A percentile compares a stretch with the other conserved stretches of the same genome.
Evolutionary conservation across 2,888 invertebrate species (phyloP).

Genomic region (Globia sparganii): DNA sequence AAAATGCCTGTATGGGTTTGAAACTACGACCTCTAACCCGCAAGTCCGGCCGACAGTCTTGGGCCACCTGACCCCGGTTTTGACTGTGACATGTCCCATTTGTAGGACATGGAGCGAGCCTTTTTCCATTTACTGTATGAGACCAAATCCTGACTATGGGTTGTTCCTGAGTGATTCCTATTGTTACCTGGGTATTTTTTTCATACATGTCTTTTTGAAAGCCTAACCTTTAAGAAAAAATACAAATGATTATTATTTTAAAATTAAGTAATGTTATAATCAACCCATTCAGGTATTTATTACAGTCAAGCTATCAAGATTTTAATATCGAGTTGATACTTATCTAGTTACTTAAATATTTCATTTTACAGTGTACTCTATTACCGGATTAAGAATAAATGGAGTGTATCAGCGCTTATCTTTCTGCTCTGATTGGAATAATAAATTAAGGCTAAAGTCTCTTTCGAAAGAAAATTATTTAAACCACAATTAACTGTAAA

Average conservation of each 20-base stretch:
- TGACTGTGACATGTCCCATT: not conserved
- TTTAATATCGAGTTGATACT: not conserved
- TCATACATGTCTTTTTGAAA: not conserved
- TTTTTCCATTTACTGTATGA: no score
- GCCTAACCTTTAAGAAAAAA: not conserved
- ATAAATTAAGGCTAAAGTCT: slow-evolving; percentile 34
- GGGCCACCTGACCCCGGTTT: no score
- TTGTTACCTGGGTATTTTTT: not conserved
- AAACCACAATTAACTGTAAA: not conserved
- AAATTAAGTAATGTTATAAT: not conserved
- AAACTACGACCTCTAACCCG: no score
- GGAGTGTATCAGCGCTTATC: slow-evolving; percentile 47
- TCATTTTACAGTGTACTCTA: slow-evolving; percentile 16
- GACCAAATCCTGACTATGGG: not conserved
- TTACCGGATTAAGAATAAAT: slow-evolving; percentile 33
- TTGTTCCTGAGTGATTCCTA: not conserved
- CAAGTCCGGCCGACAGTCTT: no score
- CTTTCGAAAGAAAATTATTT: slow-evolving; percentile 40
- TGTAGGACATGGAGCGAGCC: no score
- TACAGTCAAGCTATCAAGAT: slow-evolving; percentile 6
- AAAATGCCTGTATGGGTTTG: no score
- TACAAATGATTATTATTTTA: not conserved
- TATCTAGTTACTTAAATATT: slow-evolving; percentile 20
- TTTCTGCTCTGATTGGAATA: slow-evolving; percentile 52
- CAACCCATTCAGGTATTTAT: not conserved